A percentile compares a stretch with the other conserved stretches of the same genome.
Evolutionary conservation across 1,140 invertebrate genomes (phyloP).

Genomic region (Nymphalis io): DNA sequence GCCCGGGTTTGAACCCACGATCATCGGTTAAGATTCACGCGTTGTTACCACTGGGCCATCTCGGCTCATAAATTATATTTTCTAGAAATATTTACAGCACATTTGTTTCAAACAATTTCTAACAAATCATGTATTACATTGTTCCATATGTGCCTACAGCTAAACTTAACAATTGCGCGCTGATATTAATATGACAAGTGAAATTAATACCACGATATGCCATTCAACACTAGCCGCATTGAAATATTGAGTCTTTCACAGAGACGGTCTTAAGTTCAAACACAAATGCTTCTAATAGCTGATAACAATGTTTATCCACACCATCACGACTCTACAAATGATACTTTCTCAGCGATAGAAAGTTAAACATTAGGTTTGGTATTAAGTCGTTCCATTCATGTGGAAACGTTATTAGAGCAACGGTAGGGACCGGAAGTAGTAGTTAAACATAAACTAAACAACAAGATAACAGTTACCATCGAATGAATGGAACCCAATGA

Average conservation of each 20-base stretch:
- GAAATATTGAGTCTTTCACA: constrained; percentile 35
- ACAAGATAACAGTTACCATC: constrained; percentile 44
- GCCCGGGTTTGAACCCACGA: too few relatives aligned
- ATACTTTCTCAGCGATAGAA: constrained; percentile 69
- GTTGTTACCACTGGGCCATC: too few relatives aligned
- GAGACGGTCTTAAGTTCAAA: constrained; percentile 5
- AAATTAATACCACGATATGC: constrained; percentile 20
- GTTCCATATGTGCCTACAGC: background rate
- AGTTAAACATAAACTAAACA: constrained; percentile 58
- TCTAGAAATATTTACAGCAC: too few relatives aligned
- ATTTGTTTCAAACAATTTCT: background rate
- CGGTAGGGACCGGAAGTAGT: constrained; percentile 56
- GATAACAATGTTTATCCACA: constrained; percentile 52
- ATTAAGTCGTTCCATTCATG: constrained; percentile 51
- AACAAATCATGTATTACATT: background rate
- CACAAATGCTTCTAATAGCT: constrained; percentile 54
- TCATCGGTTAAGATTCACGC: too few relatives aligned
- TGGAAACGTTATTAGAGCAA: constrained; percentile 59
- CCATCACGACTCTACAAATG: constrained; percentile 47
- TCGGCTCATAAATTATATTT: too few relatives aligned
- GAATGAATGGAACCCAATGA: constrained; percentile 53
- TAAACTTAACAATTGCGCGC: constrained; percentile 1
- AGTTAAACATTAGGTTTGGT: constrained; percentile 63
- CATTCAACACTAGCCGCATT: constrained; percentile 27
- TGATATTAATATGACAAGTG: constrained; percentile 20